Percentiles rank a stretch among this genome's conserved stretches.
Conservation (phyloP, 2,113 vertebrate genomes). For the Leucosticte australis region DNA sequence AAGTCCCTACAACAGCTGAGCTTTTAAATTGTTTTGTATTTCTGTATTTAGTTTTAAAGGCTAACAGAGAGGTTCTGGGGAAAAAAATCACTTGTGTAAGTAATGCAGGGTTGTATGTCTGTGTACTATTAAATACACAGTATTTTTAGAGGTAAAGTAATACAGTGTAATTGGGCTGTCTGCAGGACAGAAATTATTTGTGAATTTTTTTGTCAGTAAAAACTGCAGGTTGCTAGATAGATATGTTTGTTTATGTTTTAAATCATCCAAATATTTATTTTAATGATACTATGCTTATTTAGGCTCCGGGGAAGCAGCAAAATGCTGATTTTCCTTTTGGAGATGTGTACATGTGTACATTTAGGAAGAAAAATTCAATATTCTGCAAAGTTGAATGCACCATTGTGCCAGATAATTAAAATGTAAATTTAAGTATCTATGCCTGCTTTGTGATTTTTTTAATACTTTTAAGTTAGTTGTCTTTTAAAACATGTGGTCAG, state of each 20-base stretch:
- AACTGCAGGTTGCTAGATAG: neutral
- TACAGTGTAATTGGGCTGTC: neutral
- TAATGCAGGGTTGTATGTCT: neutral
- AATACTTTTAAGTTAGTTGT: slow-evolving; percentile 89
- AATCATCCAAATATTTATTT: slow-evolving; percentile 22
- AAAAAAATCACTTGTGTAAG: neutral
- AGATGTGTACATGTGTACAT: slow-evolving; percentile 46
- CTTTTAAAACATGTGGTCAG: slow-evolving; percentile 94
- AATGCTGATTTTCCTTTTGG: slow-evolving; percentile 46
- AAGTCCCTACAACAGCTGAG: neutral
- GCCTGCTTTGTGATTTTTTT: slow-evolving; percentile 79
- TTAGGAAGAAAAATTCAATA: slow-evolving; percentile 67
- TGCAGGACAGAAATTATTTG: neutral
- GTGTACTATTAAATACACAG: neutral
- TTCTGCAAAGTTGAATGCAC: slow-evolving; percentile 73
- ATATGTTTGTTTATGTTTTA: slow-evolving; percentile 27
- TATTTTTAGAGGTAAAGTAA: neutral
- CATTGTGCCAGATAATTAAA: slow-evolving; percentile 83
- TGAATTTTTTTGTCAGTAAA: slow-evolving; percentile 49
- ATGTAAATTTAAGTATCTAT: slow-evolving; percentile 87
- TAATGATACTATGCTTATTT: slow-evolving; percentile 31
- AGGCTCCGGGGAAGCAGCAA: slow-evolving; percentile 21
- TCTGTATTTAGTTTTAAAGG: neutral
- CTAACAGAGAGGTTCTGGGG: neutral
- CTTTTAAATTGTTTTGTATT: neutral